Evolutionary conservation across 2,797 vertebrate genomes (phyloP), one percentile per base, ranked within the genome.

Genomic region (Vespertilio murinus): DNA sequence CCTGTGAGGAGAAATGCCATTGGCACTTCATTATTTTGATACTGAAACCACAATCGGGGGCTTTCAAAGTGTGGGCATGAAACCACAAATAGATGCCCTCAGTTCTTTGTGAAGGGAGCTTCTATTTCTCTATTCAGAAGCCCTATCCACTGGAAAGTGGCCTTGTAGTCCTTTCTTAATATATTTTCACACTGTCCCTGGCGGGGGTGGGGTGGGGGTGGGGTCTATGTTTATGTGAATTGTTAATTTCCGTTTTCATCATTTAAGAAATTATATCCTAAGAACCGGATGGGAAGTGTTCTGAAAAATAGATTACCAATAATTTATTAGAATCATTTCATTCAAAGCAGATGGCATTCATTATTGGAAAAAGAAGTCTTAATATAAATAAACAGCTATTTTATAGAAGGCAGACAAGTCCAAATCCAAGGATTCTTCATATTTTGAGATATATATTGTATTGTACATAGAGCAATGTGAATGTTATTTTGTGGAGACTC

Each of bases 1-100:
- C 96, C 97, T 96, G 96, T 96, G 91, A 98, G 93, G 95, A 98
- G 77, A 96, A 97, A 97, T 96, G 59, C 97, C 97, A 98, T 98
- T 98, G 98, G 98, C 95, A 95, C 97, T 98, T 98, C 94, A 97
- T 96, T 97, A 97, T 98, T 97, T 98, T 98, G 97, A 98, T 97
- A 97, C 38, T 88, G 96, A 97, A 95, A 88, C 89, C 74, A 97
- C 97, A 97, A 98, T 98, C 97, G 94, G 96, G 96, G 59, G 96
- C 87, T 98, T 98, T 98, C 97, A 98, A 88, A 67, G 79, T 4
- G 97, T 98, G 97, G 97, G 94, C 97, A 78, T 96, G 94, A 97
- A 97, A 97, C 95, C 94, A 94, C 97, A 97, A 98, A 98, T 96
- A 97, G 93, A 97, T 94, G 96, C 90, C 95, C 89, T 97, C 47